Evolutionary conservation across 2,888 invertebrate genomes (phyloP).

Genomic region (Oxyteleia sp.): DNA sequence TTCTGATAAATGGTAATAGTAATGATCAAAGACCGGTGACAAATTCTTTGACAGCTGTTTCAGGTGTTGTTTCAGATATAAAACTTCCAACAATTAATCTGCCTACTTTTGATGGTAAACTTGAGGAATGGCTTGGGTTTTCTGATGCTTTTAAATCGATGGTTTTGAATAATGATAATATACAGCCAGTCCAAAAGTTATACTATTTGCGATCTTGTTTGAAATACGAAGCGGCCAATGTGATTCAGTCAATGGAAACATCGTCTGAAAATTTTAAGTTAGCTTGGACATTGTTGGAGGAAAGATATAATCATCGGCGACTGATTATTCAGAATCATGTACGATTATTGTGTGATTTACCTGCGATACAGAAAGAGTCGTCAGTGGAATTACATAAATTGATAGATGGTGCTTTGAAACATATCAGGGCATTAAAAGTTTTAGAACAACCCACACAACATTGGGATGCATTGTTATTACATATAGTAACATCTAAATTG

Average conservation of each 20-base stretch:
- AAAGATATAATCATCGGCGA: constrained; percentile 34
- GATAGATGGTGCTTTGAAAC: constrained; percentile 27
- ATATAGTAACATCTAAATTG: constrained; percentile 25
- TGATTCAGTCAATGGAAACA: background rate
- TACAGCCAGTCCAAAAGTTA: constrained; percentile 54
- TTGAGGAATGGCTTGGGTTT: constrained; percentile 24
- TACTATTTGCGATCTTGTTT: constrained; percentile 36
- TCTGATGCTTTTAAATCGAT: background rate
- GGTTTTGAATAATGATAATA: background rate
- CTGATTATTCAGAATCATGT: constrained; percentile 40
- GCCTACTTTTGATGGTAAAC: constrained; percentile 16
- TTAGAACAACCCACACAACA: constrained; percentile 10
- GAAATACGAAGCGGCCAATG: background rate
- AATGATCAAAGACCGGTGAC: too few species aligned
- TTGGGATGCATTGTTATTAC: constrained; percentile 32
- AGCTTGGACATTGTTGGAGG: constrained; percentile 22
- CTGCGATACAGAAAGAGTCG: constrained; percentile 25
- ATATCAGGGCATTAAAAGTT: constrained; percentile 41
- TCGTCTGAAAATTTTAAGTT: constrained; percentile 31
- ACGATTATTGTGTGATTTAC: constrained; percentile 34
- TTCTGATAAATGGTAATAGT: background rate
- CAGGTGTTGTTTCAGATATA: background rate
- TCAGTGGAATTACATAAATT: constrained; percentile 36
- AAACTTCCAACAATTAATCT: constrained; percentile 22
- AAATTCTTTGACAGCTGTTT: background rate